phyloP scores from a whole-genome alignment of 1,140 invertebrate species.

The Drosophila kanapiae region DNA sequence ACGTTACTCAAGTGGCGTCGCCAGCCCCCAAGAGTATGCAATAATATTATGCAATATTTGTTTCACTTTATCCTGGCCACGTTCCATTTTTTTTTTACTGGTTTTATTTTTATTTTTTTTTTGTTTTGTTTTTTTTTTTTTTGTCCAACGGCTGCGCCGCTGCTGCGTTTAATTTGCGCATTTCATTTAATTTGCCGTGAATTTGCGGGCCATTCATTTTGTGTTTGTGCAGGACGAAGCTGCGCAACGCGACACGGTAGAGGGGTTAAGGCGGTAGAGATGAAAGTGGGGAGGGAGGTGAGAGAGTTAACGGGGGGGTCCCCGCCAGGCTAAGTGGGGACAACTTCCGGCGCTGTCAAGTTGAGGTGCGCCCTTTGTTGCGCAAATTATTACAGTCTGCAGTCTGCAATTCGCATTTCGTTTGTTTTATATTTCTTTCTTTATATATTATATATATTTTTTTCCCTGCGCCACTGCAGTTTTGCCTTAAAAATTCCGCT shows the following conservation, averaged over 20 bases:
- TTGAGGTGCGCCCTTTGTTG: conserved; percentile 31
- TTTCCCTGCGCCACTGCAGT: conserved; percentile 4
- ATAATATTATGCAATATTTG: conserved; percentile 78
- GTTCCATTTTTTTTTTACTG: conserved; percentile 16
- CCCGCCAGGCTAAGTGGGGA: conserved; percentile 32
- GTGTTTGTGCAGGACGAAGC: conserved; percentile 14
- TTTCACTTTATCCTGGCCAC: conserved; percentile 56
- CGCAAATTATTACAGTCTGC: conserved; percentile 41
- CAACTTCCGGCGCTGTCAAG: conserved; percentile 42
- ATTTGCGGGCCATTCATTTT: conserved; percentile 57
- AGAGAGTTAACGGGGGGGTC: neutral
- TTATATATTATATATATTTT: neutral
- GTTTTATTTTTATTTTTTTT: neutral
- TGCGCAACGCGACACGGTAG: neutral
- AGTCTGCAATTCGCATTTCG: conserved; percentile 13
- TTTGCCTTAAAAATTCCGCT: conserved; percentile 22
- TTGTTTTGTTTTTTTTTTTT: conserved; percentile 9
- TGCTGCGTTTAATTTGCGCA: conserved; percentile 54
- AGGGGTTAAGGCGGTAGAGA: neutral
- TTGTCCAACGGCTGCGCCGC: neutral
- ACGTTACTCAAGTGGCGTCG: conserved; percentile 36
- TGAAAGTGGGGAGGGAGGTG: neutral
- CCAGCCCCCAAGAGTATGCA: conserved; percentile 24
- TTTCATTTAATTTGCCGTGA: conserved; percentile 65
- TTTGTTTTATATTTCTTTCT: conserved; percentile 6